Conservation (phyloP, 2,113 vertebrate genomes). For the Erpornis zantholeuca region DNA sequence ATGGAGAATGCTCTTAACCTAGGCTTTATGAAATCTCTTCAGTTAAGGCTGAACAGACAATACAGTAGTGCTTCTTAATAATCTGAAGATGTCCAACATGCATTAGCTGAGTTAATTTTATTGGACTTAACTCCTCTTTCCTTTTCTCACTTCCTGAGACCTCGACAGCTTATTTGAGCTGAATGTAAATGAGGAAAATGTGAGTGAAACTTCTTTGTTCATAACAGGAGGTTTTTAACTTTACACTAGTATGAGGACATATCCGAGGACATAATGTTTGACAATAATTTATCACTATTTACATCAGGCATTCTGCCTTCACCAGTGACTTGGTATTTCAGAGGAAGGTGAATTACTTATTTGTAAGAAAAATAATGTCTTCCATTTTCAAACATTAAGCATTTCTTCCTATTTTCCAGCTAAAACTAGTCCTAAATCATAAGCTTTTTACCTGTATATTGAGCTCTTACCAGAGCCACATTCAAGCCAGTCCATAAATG, state of each 20-base stretch:
- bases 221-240: background rate
- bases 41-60: background rate
- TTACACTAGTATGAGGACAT: background rate
- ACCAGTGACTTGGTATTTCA: background rate
- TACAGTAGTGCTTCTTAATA: background rate
- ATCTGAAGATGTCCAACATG: background rate
- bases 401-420: background rate
- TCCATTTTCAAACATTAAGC: background rate
- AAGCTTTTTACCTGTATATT: background rate
- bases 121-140: background rate
- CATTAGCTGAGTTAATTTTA: conserved; percentile 3
- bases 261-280: background rate
- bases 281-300: background rate
- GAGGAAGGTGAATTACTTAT: background rate
- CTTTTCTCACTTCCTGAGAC: background rate
- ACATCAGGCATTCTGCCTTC: background rate
- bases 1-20: background rate
- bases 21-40: background rate
- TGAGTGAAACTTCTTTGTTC: background rate
- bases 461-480: background rate
- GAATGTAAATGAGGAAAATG: background rate
- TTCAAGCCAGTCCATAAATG: background rate
- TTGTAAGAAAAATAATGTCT: background rate
- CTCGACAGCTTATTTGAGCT: background rate
- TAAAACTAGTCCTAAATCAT: background rate